Conservation (phyloP, 2,888 invertebrate species). For the Drosophila cracens region DNA sequence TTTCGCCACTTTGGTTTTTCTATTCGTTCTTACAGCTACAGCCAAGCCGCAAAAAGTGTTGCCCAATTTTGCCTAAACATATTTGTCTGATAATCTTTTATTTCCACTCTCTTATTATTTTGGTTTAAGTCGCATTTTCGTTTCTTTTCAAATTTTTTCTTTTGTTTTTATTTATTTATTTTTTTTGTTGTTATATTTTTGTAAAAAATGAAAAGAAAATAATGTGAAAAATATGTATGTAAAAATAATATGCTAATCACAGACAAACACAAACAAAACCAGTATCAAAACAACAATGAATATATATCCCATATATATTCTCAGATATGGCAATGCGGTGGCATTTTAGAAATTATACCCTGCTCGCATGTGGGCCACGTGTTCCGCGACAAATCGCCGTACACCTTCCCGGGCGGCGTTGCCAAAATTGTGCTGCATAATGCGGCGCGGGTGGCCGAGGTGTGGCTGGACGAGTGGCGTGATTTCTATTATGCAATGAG, state of each 20-base stretch:
- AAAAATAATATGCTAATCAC: constrained; percentile 43
- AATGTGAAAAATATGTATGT: constrained; percentile 16
- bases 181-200: constrained; percentile 13
- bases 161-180: constrained; percentile 3
- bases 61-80: constrained; percentile 47
- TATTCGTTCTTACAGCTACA: constrained; percentile 60
- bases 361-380: constrained; percentile 99
- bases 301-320: constrained; percentile 46
- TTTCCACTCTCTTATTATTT: constrained; percentile 12
- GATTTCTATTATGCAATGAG: constrained; percentile 99
- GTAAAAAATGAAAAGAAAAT: constrained; percentile 19
- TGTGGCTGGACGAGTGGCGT: constrained; percentile 99
- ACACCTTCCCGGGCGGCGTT: constrained; percentile 99
- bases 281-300: constrained; percentile 4
- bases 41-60: constrained; percentile 76
- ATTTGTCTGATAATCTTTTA: constrained; percentile 14
- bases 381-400: constrained; percentile 98
- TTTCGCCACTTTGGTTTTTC: constrained; percentile 41
- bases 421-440: constrained; percentile 99
- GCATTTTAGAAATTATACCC: constrained; percentile 96
- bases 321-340: constrained; percentile 99
- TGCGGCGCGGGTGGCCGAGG: constrained; percentile 98
- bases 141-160: constrained; percentile 20
- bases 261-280: constrained; percentile 71
- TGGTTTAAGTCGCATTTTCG: constrained; percentile 26